Percentiles rank a stretch among this genome's conserved stretches.
These are phyloP conservation scores for Lampris megalopsis DNA, from an alignment of 2,113 vertebrate genomes.

Conservation along the genomic window DNA sequence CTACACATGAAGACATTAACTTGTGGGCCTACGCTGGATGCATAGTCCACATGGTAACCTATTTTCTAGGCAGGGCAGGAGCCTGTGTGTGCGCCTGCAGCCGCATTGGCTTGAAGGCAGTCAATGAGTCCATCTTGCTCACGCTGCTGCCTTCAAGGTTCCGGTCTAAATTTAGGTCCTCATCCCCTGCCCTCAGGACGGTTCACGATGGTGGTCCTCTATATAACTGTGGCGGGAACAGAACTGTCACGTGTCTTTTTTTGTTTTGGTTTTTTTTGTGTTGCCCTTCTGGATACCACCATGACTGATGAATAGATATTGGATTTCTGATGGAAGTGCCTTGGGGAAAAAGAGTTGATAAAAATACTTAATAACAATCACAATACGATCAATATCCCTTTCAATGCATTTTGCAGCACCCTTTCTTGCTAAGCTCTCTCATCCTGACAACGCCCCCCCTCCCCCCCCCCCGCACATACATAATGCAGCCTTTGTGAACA, in stretches of 20 bases:
- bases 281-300: not conserved
- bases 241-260: conserved; percentile 14
- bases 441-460: conserved; percentile 49
- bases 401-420: conserved; percentile 63
- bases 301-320: conserved; percentile 41
- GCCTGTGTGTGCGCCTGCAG: conserved; percentile 17
- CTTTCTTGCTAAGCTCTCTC: conserved; percentile 51
- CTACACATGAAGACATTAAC: conserved; percentile 35
- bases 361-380: conserved; percentile 62
- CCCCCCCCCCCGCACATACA: conserved; percentile 2
- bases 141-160: conserved; percentile 40
- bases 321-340: conserved; percentile 52
- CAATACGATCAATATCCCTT: conserved; percentile 71
- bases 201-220: conserved; percentile 30
- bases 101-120: conserved; percentile 36
- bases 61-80: conserved; percentile 38
- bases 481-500: conserved; percentile 64
- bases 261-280: not conserved
- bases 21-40: conserved; percentile 8
- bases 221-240: conserved; percentile 24
- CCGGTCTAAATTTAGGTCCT: conserved; percentile 68
- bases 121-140: conserved; percentile 48
- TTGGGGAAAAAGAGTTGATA: conserved; percentile 53
- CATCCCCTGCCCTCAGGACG: conserved; percentile 43
- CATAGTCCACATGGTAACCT: conserved; percentile 26